Evolutionary conservation across 92 coral and sea anemone species (phyloP).

Genomic region (Phenganax subtilis): DNA sequence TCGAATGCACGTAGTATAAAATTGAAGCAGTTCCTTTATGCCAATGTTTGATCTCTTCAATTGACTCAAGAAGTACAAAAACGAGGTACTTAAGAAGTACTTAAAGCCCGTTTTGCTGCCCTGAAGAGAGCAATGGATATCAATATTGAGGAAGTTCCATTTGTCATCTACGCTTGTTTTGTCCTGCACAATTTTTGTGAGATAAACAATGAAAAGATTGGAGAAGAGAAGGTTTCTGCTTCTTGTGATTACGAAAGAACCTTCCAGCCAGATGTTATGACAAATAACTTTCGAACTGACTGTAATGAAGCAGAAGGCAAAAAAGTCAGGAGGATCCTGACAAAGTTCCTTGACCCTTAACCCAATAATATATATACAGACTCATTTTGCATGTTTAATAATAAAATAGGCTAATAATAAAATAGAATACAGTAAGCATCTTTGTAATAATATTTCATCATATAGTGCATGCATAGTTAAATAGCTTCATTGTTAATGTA

Average conservation of each 20-base stretch:
- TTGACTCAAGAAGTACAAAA: too few species aligned
- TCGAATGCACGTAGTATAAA: too few species aligned
- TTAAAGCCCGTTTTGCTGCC: conserved; percentile 11
- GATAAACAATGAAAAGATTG: conserved; percentile 14
- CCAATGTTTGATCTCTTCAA: too few species aligned
- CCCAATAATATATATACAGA: background rate
- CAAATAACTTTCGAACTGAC: conserved; percentile 42
- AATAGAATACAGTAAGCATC: too few species aligned
- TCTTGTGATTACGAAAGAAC: background rate
- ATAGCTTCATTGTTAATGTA: too few species aligned
- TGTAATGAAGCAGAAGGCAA: conserved; percentile 55
- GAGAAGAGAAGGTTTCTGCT: conserved; percentile 21
- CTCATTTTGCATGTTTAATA: too few species aligned
- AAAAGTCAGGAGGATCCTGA: conserved; percentile 46
- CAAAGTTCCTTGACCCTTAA: background rate
- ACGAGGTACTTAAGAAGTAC: too few species aligned
- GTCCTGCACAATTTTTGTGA: conserved; percentile 44
- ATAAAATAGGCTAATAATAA: too few species aligned
- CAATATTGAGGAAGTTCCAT: conserved; percentile 8
- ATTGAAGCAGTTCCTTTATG: too few species aligned
- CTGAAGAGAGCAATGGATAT: conserved; percentile 21
- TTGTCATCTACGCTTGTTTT: conserved; percentile 58
- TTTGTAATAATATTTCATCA: too few species aligned
- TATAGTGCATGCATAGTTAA: too few species aligned
- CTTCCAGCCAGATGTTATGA: conserved; percentile 22